Evolutionary conservation across 1,140 invertebrate genomes (phyloP).

Genomic region (Lepeophtheirus salmonis): DNA sequence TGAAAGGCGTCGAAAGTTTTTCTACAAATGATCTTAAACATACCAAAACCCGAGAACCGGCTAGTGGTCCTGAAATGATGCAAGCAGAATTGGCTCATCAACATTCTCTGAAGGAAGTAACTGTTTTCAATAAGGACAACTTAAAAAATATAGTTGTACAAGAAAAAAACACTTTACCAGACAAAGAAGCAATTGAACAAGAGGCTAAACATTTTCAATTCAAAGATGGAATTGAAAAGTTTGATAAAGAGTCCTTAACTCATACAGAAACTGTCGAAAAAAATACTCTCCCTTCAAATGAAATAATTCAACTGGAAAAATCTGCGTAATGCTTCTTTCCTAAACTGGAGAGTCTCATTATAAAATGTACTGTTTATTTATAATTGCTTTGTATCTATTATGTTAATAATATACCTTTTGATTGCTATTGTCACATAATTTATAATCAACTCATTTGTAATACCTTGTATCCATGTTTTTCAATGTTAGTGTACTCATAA

Average conservation of each 20-base stretch:
- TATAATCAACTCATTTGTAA: too few relatives aligned
- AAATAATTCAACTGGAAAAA: slow-evolving; percentile 14
- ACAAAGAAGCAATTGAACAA: slow-evolving; percentile 8
- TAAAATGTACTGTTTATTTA: too few relatives aligned
- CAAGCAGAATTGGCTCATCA: neutral
- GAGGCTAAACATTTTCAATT: slow-evolving; percentile 6
- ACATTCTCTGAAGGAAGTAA: neutral
- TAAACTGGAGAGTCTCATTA: too few relatives aligned
- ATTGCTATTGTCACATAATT: too few relatives aligned
- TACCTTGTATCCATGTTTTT: too few relatives aligned
- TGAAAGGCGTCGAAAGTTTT: slow-evolving; percentile 5
- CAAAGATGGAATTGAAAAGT: slow-evolving; percentile 16
- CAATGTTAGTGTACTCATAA: too few relatives aligned
- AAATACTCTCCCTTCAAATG: slow-evolving; percentile 8
- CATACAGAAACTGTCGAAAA: slow-evolving; percentile 16
- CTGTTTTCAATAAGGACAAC: neutral
- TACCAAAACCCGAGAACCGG: slow-evolving; percentile 7
- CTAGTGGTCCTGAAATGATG: neutral
- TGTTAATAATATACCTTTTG: too few relatives aligned
- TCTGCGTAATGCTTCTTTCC: too few relatives aligned
- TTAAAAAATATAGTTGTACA: neutral
- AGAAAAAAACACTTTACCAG: slow-evolving; percentile 10
- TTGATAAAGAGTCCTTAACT: slow-evolving; percentile 7
- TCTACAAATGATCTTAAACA: neutral
- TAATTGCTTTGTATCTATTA: too few relatives aligned